Evolutionary conservation across 2,888 invertebrate species (phyloP), one percentile per base, ranked within the genome.

Genomic region (Agelastica alni): DNA sequence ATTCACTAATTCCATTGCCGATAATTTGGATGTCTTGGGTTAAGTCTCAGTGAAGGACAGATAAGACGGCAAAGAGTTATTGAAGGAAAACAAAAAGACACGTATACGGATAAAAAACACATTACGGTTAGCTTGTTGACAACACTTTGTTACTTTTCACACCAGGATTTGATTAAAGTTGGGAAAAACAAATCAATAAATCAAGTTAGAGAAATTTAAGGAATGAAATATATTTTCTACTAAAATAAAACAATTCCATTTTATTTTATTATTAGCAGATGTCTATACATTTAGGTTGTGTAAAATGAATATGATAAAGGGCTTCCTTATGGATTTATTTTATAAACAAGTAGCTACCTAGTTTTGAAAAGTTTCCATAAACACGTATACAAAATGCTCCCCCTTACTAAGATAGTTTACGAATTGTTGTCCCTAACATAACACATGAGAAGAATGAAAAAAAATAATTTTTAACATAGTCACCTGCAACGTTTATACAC

Each of bases 131-230:
- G 46, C 46, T 46, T 46, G 46, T 46, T 46, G 46, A 46, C 46
- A 46, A 46, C 36, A 36, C 34, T 46, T 46, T 36, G 36, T 46
- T 36, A 46, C 46, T 46, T 46, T 46, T 46, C 46, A 36, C 46
- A 46, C 36, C 46, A 46, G 31, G 46, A 36, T 46, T 46, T 46
- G 46, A 46, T 46, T 46, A 46, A 46, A 36, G 36, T 26, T 36
- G 36, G 46, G 36, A 46, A 46, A 46, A 46, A 46, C 46, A 46
- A 46, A 46, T 46, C 45, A 36, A 46, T 46, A 46, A 46, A 46
- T 46, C 46, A 34, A 46, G 36, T 46, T 18, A n/a, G n/a, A 12
- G 44, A 44, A 34, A 18, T 46, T 36, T 46, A 36, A 36, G 36
- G 20, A 45, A 32, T 32, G 36, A 36, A 46, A 46, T 46, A 46